Evolutionary conservation across 1,140 invertebrate species (phyloP).

Genomic region (Campoletis sonorensis): DNA sequence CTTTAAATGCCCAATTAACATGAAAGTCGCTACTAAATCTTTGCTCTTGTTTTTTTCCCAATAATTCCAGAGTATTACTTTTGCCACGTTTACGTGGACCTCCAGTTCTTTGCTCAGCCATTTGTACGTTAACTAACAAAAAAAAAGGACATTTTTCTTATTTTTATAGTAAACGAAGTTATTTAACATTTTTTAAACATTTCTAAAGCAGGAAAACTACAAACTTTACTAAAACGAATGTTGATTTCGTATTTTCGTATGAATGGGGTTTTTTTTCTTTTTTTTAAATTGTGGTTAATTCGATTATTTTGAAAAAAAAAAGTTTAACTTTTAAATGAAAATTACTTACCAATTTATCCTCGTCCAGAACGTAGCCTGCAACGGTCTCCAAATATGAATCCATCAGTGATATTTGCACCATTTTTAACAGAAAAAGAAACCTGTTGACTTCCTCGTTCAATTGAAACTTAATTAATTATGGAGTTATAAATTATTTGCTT

Average conservation of each 20-base stretch:
- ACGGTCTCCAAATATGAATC: slow-evolving; percentile 59
- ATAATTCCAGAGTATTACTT: slow-evolving; percentile 68
- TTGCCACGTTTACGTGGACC: slow-evolving; percentile 72
- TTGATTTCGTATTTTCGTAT: too few relatives aligned
- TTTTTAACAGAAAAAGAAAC: not conserved
- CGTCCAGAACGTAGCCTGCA: slow-evolving; percentile 60
- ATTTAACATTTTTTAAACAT: not conserved
- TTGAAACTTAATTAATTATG: too few relatives aligned
- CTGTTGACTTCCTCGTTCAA: not conserved
- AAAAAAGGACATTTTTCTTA: not conserved
- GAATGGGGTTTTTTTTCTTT: slow-evolving; percentile 5
- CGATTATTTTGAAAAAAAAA: slow-evolving; percentile 23
- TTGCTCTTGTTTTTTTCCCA: slow-evolving; percentile 64
- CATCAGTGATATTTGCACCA: slow-evolving; percentile 49
- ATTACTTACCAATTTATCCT: slow-evolving; percentile 66
- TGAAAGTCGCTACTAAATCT: slow-evolving; percentile 63
- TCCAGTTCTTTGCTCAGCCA: slow-evolving; percentile 72
- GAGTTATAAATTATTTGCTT: too few relatives aligned
- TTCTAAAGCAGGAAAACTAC: too few relatives aligned
- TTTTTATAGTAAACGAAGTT: not conserved
- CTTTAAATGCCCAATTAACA: slow-evolving; percentile 68
- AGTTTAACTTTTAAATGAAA: slow-evolving; percentile 14
- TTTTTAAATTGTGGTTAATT: too few relatives aligned
- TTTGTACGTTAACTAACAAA: slow-evolving; percentile 72
- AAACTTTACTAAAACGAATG: too few relatives aligned